Conservation (phyloP, 2,888 invertebrate genomes). For the Dynastes tityus region DNA sequence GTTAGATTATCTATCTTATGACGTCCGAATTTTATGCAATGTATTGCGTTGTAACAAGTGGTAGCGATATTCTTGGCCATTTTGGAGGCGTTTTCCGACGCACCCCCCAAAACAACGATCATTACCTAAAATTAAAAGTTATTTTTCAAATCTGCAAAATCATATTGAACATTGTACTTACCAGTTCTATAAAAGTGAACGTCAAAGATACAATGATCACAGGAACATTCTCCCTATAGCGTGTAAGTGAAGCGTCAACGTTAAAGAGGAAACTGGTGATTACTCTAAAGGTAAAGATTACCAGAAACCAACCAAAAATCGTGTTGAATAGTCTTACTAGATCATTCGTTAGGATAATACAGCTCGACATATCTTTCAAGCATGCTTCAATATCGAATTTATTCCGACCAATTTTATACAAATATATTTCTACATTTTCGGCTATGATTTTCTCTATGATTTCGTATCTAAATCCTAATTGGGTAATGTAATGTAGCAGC, state of each 20-base stretch:
- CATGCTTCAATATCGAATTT: neutral
- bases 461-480: neutral
- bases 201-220: neutral
- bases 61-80: neutral
- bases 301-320: slow-evolving; percentile 25
- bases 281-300: slow-evolving; percentile 13
- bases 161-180: neutral
- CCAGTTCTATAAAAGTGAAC: neutral
- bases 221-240: neutral
- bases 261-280: slow-evolving; percentile 11
- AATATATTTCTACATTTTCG: neutral
- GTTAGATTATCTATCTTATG: neutral
- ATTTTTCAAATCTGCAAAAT: too few relatives aligned
- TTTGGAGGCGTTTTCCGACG: neutral
- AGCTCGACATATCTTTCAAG: neutral
- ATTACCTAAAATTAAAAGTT: neutral
- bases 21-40: neutral
- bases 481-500: neutral
- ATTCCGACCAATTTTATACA: neutral
- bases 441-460: neutral
- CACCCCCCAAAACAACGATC: neutral
- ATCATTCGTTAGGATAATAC: neutral
- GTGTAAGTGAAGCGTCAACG: neutral
- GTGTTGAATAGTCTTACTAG: slow-evolving; percentile 17
- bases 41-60: neutral